Evolutionary conservation across 2,113 vertebrate genomes (phyloP).

Genomic region (Laticauda colubrina): DNA sequence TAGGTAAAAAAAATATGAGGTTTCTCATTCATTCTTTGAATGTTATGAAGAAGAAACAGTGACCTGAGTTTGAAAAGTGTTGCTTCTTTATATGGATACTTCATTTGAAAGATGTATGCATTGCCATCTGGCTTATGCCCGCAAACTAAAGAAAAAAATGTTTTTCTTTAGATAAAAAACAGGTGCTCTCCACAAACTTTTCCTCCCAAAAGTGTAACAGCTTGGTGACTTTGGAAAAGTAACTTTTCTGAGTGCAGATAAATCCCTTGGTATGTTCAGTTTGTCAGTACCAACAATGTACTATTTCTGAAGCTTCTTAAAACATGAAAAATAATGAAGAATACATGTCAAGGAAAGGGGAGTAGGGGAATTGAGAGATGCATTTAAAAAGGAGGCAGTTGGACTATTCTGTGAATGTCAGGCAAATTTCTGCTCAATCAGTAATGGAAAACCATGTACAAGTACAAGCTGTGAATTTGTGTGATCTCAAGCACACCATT

Average conservation of each 20-base stretch:
- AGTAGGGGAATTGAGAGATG: neutral
- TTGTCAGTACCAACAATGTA: neutral
- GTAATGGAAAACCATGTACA: constrained; percentile 31
- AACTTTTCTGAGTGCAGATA: neutral
- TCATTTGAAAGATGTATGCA: neutral
- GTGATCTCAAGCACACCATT: constrained; percentile 32
- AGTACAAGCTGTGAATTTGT: constrained; percentile 31
- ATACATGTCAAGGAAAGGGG: constrained; percentile 3
- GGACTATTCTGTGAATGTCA: constrained; percentile 30
- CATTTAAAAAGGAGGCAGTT: constrained; percentile 3
- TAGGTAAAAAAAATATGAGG: neutral
- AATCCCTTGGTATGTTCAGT: constrained; percentile 18
- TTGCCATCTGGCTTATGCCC: neutral
- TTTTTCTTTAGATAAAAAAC: neutral
- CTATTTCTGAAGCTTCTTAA: constrained; percentile 29
- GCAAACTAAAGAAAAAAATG: neutral
- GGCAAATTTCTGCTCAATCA: constrained; percentile 32
- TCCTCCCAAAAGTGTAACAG: neutral
- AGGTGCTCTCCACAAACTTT: neutral
- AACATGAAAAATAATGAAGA: constrained; percentile 25
- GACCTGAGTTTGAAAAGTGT: neutral
- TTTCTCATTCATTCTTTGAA: neutral
- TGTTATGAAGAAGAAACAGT: neutral
- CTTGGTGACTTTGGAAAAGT: constrained; percentile 10
- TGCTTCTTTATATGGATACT: neutral